Evolutionary conservation across 2,888 invertebrate genomes (phyloP).

Genomic region (Didymodactylos carnosus): DNA sequence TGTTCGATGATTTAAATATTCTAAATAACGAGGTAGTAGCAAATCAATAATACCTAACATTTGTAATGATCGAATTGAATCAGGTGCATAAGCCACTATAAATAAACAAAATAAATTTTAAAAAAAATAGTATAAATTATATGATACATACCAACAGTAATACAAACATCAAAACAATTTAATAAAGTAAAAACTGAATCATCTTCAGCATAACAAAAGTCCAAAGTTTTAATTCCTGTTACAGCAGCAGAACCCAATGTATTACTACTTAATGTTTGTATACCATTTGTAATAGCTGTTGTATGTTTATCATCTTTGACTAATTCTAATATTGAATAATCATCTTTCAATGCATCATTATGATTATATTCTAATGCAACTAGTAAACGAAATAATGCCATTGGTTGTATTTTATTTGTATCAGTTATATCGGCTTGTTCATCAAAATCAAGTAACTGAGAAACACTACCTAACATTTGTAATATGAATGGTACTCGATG

Average conservation of each 20-base stretch:
- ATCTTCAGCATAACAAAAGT: slow-evolving; percentile 95
- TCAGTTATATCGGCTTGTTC: slow-evolving; percentile 23
- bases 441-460: slow-evolving; percentile 66
- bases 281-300: neutral
- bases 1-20: slow-evolving; percentile 53
- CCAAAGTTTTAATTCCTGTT: slow-evolving; percentile 49
- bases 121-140: neutral
- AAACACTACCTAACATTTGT: slow-evolving; percentile 87
- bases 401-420: slow-evolving; percentile 23
- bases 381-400: neutral
- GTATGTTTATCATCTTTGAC: neutral
- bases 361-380: neutral
- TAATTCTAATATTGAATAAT: neutral
- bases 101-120: neutral
- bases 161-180: slow-evolving; percentile 91
- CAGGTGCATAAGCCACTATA: slow-evolving; percentile 75
- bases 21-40: slow-evolving; percentile 77
- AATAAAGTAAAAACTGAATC: slow-evolving; percentile 72
- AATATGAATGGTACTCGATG: slow-evolving; percentile 93
- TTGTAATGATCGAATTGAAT: slow-evolving; percentile 49
- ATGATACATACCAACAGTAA: slow-evolving; percentile 50
- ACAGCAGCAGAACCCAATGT: neutral
- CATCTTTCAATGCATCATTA: neutral
- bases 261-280: neutral
- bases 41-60: slow-evolving; percentile 72